Base-by-base conservation (phyloP, 1,140 invertebrate genomes). In the Aphaenogaster ashmeadi region DNA sequence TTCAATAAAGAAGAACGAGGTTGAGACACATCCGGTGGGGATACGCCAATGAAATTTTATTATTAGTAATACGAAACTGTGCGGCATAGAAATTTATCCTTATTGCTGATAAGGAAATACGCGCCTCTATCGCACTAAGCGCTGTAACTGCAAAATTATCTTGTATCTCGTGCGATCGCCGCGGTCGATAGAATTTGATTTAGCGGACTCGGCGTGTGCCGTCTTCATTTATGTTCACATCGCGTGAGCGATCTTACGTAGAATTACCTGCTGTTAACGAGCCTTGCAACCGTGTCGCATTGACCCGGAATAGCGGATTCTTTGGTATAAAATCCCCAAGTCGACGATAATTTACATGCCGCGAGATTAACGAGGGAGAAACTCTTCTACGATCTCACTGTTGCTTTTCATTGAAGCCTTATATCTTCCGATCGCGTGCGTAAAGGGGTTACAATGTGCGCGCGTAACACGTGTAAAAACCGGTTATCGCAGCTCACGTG, bases 91-190 rank as follows among this genome's bases (percentile, higher is more conserved):
- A 2, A 13, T 72, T 47, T 74, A 71, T 72, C 18, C 52, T 83
- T 56, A 36, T 21, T 79, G 33, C 69, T 62, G 80, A 84, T 84
- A 84, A 84, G 69, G 44, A 62, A 84, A 84, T 62, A 56, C 27
- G 11, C 41, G 52, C n/a, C 41, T 72, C 1, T 83, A 72, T 72
- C 66, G 38, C 18, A 36, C 41, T 56, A 27, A 62, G 8, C 38
- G 64, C 2, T 27, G 13, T 33, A 60, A 62, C 33, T 84, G 41
- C 69, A 60, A 74, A 58, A 62, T 50, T 84, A 62, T 84, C 13
- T 21, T n/a, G 4, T 27, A 75, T 75, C 41, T 84, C 15, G 13
- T 47, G 21, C n/a, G 41, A 84, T 84, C 41, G 6, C 1, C 18
- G 18, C 18, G 7, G 27, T 74, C 52, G 67, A 83, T 75, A 15